Conservation (phyloP, 2,888 invertebrate genomes). For the Coronaproctus castanopsis region DNA sequence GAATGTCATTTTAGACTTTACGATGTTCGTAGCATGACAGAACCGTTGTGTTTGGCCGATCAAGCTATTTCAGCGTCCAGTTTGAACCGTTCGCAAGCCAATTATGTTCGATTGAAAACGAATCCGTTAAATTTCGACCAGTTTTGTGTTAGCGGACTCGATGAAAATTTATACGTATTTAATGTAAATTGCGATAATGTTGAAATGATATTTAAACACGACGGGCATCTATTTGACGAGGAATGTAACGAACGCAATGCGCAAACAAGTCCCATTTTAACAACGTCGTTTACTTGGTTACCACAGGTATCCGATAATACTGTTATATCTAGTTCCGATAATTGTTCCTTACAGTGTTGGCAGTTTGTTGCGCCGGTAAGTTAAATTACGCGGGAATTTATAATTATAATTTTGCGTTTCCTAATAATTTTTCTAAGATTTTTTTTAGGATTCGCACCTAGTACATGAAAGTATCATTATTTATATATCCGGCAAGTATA, state of each 20-base stretch:
- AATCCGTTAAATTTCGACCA: slow-evolving; percentile 8
- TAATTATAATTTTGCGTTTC: no score
- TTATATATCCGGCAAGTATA: no score
- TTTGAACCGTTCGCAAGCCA: background rate
- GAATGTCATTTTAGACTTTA: slow-evolving; percentile 4
- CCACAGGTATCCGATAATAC: slow-evolving; percentile 14
- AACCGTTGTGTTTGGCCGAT: slow-evolving; percentile 1
- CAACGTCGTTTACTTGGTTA: slow-evolving; percentile 8
- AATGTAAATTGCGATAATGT: slow-evolving; percentile 5
- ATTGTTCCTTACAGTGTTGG: slow-evolving; percentile 16
- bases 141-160: slow-evolving; percentile 13
- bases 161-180: slow-evolving; percentile 14
- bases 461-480: no score
- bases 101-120: slow-evolving; percentile 5
- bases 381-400: background rate
- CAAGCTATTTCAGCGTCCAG: background rate
- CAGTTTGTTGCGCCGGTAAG: slow-evolving; percentile 13
- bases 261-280: slow-evolving; percentile 4
- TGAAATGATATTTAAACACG: slow-evolving; percentile 13
- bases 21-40: slow-evolving; percentile 4
- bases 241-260: slow-evolving; percentile 3
- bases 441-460: no score
- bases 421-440: no score
- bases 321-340: slow-evolving; percentile 11
- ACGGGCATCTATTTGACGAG: slow-evolving; percentile 14